phyloP scores from a whole-genome alignment of 2,113 vertebrate species.

The Cyprinodon brontotheroides region DNA sequence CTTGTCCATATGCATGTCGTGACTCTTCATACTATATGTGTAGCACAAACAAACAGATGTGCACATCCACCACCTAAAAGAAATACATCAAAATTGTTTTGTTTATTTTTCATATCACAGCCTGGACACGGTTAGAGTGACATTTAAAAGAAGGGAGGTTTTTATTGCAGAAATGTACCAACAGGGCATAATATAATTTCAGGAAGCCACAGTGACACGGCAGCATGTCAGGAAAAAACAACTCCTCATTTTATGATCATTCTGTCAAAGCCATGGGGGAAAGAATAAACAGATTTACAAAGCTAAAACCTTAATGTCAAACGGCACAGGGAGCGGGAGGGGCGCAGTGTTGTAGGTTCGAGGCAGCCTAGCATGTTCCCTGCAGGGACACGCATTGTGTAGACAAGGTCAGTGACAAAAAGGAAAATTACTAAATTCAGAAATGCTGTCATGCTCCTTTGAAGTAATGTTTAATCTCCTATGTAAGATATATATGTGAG shows the following conservation, averaged over 20 bases:
- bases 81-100: conserved; percentile 12
- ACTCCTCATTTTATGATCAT: conserved; percentile 53
- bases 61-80: conserved; percentile 29
- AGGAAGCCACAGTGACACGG: conserved; percentile 13
- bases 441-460: conserved; percentile 1
- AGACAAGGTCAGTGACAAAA: conserved; percentile 30
- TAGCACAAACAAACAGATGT: neutral
- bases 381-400: conserved; percentile 9
- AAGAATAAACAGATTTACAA: conserved; percentile 41
- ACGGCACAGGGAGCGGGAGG: conserved; percentile 7
- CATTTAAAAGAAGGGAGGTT: conserved; percentile 33
- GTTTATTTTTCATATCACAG: neutral
- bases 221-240: conserved; percentile 44
- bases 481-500: neutral
- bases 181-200: conserved; percentile 39
- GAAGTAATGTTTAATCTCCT: neutral
- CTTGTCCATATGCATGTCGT: neutral
- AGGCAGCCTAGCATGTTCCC: conserved; percentile 1
- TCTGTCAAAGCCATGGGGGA: conserved; percentile 25
- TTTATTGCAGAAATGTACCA: conserved; percentile 23
- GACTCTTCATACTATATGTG: too few relatives aligned
- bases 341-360: conserved; percentile 19
- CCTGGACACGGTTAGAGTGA: conserved; percentile 11
- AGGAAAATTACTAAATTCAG: conserved; percentile 23
- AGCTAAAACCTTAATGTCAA: neutral